Evolutionary conservation across 2,888 invertebrate species (phyloP).

Genomic region (Cecidostiba fungosa): DNA sequence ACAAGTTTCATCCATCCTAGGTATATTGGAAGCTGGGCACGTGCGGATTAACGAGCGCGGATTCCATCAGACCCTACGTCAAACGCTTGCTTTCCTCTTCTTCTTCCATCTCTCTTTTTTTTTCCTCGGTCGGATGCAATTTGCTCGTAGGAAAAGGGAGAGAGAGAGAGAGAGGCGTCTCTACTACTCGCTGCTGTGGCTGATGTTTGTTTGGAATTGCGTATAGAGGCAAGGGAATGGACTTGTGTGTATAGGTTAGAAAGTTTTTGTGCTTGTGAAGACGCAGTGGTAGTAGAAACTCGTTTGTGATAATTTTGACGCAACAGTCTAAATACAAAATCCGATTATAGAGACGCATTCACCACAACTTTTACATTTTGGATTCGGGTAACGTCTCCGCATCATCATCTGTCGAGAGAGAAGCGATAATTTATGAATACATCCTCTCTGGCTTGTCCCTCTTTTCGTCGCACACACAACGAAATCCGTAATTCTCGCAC

Average conservation of each 20-base stretch:
- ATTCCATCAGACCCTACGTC: neutral
- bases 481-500: neutral
- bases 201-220: neutral
- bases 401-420: too few species aligned
- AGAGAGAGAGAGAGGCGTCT: neutral
- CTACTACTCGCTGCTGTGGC: neutral
- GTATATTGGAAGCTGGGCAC: neutral
- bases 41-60: conserved; percentile 2
- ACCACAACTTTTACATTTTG: too few species aligned
- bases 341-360: too few species aligned
- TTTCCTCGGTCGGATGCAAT: neutral
- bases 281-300: too few species aligned
- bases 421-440: neutral
- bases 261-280: too few species aligned
- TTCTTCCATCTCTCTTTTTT: neutral
- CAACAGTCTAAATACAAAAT: too few species aligned
- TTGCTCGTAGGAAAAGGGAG: neutral
- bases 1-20: neutral
- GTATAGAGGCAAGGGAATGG: too few species aligned
- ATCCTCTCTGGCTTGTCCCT: too few species aligned
- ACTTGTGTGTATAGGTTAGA: too few species aligned
- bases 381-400: too few species aligned
- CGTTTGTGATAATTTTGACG: too few species aligned
- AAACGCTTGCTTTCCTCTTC: neutral
- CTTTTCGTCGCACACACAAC: neutral